phyloP scores from a whole-genome alignment of 2,113 vertebrate genomes.

The Equus quagga region DNA sequence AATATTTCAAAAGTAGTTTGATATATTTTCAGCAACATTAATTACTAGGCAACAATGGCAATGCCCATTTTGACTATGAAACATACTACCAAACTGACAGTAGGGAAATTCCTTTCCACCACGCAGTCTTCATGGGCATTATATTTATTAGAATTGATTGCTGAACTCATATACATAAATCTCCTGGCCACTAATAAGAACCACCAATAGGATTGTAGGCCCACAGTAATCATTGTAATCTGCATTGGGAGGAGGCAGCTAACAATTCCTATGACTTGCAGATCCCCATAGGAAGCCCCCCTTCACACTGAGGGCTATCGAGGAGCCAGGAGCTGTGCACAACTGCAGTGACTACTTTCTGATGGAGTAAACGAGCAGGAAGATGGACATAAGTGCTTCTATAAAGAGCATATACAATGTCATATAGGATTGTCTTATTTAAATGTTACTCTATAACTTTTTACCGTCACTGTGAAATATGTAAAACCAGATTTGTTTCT shows the following conservation, averaged over 20 bases:
- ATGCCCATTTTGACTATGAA: background rate
- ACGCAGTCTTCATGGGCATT: background rate
- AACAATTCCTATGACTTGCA: background rate
- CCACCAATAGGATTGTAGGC: accelerated
- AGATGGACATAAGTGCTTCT: background rate
- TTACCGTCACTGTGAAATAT: background rate
- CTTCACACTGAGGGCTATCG: background rate
- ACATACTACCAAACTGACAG: background rate
- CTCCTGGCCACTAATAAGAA: background rate
- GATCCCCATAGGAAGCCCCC: background rate
- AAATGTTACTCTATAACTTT: background rate
- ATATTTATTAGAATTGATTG: background rate
- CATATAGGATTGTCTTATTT: background rate
- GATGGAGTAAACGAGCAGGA: background rate
- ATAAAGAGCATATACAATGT: background rate
- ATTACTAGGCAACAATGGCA: background rate
- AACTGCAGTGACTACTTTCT: background rate
- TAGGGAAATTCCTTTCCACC: background rate
- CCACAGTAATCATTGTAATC: background rate
- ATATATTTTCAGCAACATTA: slow-evolving; percentile 9
- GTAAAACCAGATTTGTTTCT: background rate
- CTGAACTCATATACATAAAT: background rate
- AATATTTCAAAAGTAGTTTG: background rate
- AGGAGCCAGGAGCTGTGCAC: background rate
- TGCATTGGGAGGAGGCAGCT: accelerated